A percentile compares a stretch with the other conserved stretches of the same genome.
These are phyloP conservation scores for Psilanteris sp. DNA, from an alignment of 1,140 invertebrate species.

Conservation along the genomic window DNA sequence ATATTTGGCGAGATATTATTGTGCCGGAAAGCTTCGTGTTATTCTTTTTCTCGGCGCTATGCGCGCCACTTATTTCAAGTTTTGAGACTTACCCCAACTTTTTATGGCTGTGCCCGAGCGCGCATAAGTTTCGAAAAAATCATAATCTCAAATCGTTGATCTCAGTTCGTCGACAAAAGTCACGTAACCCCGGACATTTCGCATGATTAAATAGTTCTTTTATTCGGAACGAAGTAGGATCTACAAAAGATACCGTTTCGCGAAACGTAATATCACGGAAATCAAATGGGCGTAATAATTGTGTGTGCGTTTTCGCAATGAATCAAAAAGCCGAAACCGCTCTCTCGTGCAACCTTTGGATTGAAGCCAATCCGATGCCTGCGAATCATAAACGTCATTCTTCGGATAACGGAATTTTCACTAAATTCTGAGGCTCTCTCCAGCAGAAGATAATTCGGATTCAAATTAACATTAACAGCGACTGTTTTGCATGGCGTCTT, in stretches of 20 bases:
- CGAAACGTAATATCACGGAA: constrained; percentile 6
- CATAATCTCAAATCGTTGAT: constrained; percentile 24
- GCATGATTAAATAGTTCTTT: constrained; percentile 21
- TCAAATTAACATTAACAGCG: too few species aligned
- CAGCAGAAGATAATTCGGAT: too few species aligned
- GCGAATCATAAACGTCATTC: too few species aligned
- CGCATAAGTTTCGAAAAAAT: constrained; percentile 19
- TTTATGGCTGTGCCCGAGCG: constrained; percentile 4
- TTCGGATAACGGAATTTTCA: too few species aligned
- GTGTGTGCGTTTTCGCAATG: constrained; percentile 1
- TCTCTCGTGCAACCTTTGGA: too few species aligned
- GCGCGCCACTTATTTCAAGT: constrained; percentile 34
- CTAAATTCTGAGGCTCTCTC: too few species aligned
- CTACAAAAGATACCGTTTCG: neutral
- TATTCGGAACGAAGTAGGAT: neutral
- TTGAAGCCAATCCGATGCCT: too few species aligned
- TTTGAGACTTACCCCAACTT: constrained; percentile 18
- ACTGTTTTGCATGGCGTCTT: too few species aligned
- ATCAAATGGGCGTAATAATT: constrained; percentile 25
- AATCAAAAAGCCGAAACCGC: too few species aligned
- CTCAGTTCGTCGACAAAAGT: constrained; percentile 5
- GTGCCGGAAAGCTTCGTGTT: constrained; percentile 41
- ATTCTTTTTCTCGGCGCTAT: constrained; percentile 36
- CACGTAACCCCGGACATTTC: constrained; percentile 3
- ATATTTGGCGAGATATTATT: constrained; percentile 58